Percentiles rank a stretch among this genome's conserved stretches.
Evolutionary conservation across 2,113 vertebrate genomes (phyloP).

Genomic region (Ranitomeya imitator): DNA sequence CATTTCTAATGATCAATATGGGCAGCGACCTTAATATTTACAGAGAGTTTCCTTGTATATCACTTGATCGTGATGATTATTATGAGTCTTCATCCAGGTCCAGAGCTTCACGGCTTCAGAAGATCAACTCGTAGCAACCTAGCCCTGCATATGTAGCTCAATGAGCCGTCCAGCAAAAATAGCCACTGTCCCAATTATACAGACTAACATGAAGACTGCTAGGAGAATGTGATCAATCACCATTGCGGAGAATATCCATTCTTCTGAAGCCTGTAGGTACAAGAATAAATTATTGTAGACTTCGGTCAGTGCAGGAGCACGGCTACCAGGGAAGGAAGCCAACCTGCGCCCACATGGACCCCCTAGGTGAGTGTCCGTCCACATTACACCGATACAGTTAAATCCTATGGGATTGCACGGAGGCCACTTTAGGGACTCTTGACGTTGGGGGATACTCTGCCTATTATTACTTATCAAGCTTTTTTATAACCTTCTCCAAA

Average conservation of each 20-base stretch:
- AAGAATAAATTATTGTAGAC: neutral
- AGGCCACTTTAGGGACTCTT: too few species aligned
- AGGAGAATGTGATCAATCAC: constrained; percentile 96
- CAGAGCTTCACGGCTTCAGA: neutral
- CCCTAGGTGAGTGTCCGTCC: too few species aligned
- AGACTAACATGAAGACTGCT: constrained; percentile 94
- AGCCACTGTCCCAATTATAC: constrained; percentile 88
- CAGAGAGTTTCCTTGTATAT: neutral
- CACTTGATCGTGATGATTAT: neutral
- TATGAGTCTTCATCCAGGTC: neutral
- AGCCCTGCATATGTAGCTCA: constrained; percentile 88
- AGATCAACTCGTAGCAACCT: constrained; percentile 50
- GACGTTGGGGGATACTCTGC: too few species aligned
- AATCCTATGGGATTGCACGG: too few species aligned
- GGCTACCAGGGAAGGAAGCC: too few species aligned
- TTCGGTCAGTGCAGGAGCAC: too few species aligned
- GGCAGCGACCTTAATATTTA: neutral
- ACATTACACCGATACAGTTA: too few species aligned
- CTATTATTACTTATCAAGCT: too few species aligned
- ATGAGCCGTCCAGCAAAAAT: constrained; percentile 96
- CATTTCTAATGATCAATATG: neutral
- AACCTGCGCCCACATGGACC: too few species aligned
- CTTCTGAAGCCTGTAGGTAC: constrained; percentile 84
- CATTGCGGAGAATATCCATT: constrained; percentile 99
- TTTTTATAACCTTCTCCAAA: too few species aligned